Evolutionary conservation across 2,888 invertebrate genomes (phyloP), one percentile per base, ranked within the genome.

Genomic region (Cantharis rufa): DNA sequence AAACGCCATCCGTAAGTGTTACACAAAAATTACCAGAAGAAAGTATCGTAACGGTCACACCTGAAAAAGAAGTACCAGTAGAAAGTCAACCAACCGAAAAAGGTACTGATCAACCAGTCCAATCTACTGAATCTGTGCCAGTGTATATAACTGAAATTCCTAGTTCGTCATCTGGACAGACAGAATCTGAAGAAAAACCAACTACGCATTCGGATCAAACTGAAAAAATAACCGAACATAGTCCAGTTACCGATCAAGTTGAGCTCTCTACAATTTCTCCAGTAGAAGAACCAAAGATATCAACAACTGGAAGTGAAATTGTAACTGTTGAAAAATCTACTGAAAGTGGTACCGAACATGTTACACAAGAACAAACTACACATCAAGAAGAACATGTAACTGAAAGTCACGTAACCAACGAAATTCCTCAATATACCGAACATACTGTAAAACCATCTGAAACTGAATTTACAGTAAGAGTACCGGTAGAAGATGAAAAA

Each of bases 141-240:
- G 71, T 68, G 5, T 63, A 78, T 48, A n/a, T 48, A 48, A 48
- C 75, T 13, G 62, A 71, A 69, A 64, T 70, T 24, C 69, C n/a
- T 21, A 62, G 5, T n/a, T 48, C 48, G 1, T n/a, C 48, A n/a
- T n/a, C 48, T 48, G 9, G n/a, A n/a, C 48, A 48, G 48, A 9
- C 48, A 7, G 48, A 64, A 72, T 70, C 62, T 64, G 68, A 66
- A 61, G 75, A 78, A 75, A 69, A 64, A 15, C 11, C 62, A 73
- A 18, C 61, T 32, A 48, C 69, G n/a, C 18, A 24, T 48, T 24
- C 73, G 7, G 66, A 77, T 71, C 71, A 69, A 48, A 28, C 72
- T 61, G 62, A 75, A 32, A 62, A 69, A 24, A 78, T 78, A 77
- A 72, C 76, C 15, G 79, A 70, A 68, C 15, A 24, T 13, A 32